Base-by-base conservation (phyloP, 2,888 invertebrate genomes). In the Glyphotaelius pellucidus region DNA sequence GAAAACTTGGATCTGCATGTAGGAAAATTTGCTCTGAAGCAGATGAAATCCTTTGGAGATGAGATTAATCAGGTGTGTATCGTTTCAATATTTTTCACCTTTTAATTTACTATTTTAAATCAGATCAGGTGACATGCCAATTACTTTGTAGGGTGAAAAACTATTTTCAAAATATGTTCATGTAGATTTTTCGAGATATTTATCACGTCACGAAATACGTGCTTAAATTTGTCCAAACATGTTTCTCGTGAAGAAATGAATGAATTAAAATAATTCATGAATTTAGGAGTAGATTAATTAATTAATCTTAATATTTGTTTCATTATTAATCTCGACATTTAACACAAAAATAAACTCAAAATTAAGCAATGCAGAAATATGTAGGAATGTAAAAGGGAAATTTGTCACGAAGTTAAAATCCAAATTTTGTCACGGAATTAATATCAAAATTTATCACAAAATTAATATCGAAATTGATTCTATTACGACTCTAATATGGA, bases 11-110 rank as follows among this genome's bases (percentile, higher is more conserved):
- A 90, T 81, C 19, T 47, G 14, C 80, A 90, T 47, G 9, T 90
- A 19, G 90, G 90, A 81, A 90, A 81, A 83, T 32, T 83, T 35
- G 42, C 81, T n/a, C 90, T 90, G 25, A 83, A 81, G 32, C 42
- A 42, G 42, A 25, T 90, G 15, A 42, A 81, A 35, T 52, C 81
- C 38, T 83, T 83, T 32, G 83, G 90, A 47, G 83, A 81, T 38
- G 83, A 81, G 25, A 81, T 83, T 31, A 90, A 90, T 32, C 90
- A 90, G 90, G 90, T 90, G 30, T 25, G 47, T 3, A 81, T 81
- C 12, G 15, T 81, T 31, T 32, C n/a, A 30, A 67, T 25, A 67
- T 3, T 38, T 38, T 38, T 38, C 38, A 38, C 38, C 38, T 4
- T 52, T 52, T 52, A 3, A 52, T 52, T 19, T 52, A 4, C 19